Evolutionary conservation across 2,888 invertebrate genomes (phyloP), one percentile per base, ranked within the genome.

Genomic region (Dasysyrphus tricinctus): DNA sequence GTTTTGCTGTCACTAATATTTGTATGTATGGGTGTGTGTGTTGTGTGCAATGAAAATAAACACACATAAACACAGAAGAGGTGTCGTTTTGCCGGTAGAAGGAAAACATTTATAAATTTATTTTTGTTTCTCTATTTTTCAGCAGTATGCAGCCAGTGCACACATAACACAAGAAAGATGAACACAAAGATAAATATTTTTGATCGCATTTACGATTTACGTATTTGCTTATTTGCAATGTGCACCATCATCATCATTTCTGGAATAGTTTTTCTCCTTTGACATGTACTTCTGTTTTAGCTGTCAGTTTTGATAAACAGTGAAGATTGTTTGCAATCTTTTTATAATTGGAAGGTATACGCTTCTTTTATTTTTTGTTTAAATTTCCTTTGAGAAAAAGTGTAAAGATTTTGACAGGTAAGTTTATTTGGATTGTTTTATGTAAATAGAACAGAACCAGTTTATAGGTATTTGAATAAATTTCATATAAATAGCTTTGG

Each of bases 11-110:
- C 77, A 69, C 47, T 42, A 7, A 19, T 56, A 7, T 54, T 1
- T 29, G 56, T 56, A 24, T 80, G 44, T n/a, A n/a, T n/a, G n/a
- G n/a, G n/a, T 16, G 16, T 8, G 75, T 19, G 11, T 49, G 49
- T 63, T 74, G 73, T 69, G 79, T 69, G 57, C 67, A 84, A 56
- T 61, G 77, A 61, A 59, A 77, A 76, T 73, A 85, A 72, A 76
- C 56, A 79, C 57, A 54, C 5, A n/a, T 44, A 39, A 49, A n/a
- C n/a, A n/a, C n/a, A 51, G 24, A n/a, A 37, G 44, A 44, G 65
- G 42, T 44, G 57, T 32, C 16, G 4, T 54, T 56, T 32, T 56
- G 42, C 67, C 67, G 67, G 51, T 69, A 19, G 34, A 54, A 54
- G 12, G 54, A 54, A 54, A 69, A 69, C 16, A n/a, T 37, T 65